Conservation (phyloP, 2,797 vertebrate genomes). For the Allobates femoralis region DNA sequence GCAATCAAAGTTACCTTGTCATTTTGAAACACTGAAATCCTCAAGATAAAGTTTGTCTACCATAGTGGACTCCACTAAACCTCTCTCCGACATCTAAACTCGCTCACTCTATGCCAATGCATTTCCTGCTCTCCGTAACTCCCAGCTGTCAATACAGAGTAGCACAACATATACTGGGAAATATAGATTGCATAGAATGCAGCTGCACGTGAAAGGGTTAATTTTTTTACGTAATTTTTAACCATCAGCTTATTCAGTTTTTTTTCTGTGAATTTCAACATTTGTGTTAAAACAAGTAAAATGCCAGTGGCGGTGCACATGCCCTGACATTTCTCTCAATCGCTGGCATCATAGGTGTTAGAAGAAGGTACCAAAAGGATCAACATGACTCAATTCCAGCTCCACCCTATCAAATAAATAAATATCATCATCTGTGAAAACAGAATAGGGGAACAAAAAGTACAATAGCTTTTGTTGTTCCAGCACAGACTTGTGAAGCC, state of each 20-base stretch:
- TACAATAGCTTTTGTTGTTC: not conserved
- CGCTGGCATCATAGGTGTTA: conserved; percentile 5
- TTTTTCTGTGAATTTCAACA: not conserved
- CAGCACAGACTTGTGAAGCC: conserved; percentile 10
- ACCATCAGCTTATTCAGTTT: not conserved
- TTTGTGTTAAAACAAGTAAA: conserved; percentile 16
- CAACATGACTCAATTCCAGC: not conserved
- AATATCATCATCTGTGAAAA: conserved; percentile 22
- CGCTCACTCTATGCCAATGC: not conserved
- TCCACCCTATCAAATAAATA: conserved; percentile 49
- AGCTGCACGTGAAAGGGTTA: not conserved
- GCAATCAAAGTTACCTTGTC: too few species aligned
- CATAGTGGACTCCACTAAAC: too few species aligned
- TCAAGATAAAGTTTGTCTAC: too few species aligned
- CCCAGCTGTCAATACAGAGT: not conserved
- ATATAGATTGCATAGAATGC: not conserved
- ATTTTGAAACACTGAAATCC: too few species aligned
- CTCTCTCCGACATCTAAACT: too few species aligned
- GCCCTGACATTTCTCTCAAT: not conserved
- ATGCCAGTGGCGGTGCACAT: not conserved
- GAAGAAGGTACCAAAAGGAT: not conserved
- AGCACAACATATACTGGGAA: not conserved
- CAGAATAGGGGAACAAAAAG: not conserved
- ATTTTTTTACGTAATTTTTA: not conserved
- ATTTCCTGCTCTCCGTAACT: not conserved